Percentiles rank a stretch among this genome's conserved stretches.
phyloP scores from a whole-genome alignment of 1,140 invertebrate species.

The Drosophila ohnishii region DNA sequence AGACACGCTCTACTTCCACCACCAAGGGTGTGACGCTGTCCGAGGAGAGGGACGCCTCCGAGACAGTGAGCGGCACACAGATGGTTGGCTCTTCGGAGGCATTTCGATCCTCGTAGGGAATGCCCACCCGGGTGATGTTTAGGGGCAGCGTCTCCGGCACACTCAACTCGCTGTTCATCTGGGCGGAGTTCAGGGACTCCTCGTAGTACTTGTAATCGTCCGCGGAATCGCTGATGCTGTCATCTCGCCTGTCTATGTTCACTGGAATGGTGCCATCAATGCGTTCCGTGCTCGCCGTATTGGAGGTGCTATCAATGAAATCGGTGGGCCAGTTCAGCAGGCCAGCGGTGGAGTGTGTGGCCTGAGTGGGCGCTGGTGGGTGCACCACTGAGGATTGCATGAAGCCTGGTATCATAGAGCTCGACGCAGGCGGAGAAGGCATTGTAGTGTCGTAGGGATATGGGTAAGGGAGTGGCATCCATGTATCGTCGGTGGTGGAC shows the following conservation, averaged over 20 bases:
- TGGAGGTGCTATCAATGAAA: constrained; percentile 56
- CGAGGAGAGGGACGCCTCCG: constrained; percentile 45
- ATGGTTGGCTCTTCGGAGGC: constrained; percentile 71
- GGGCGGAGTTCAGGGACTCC: constrained; percentile 55
- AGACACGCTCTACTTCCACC: constrained; percentile 72
- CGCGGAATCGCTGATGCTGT: constrained; percentile 29
- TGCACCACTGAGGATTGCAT: constrained; percentile 37
- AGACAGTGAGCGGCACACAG: constrained; percentile 72
- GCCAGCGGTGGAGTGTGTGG: constrained; percentile 45
- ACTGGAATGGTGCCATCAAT: constrained; percentile 9
- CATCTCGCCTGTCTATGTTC: constrained; percentile 55
- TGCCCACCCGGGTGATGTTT: constrained; percentile 73
- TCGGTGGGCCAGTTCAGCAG: constrained; percentile 74
- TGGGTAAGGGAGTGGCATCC: constrained; percentile 67
- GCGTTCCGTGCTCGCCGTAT: constrained; percentile 38
- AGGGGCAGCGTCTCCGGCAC: constrained; percentile 59
- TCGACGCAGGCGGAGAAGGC: constrained; percentile 37
- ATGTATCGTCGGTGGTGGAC: constrained; percentile 52
- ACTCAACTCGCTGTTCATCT: constrained; percentile 67
- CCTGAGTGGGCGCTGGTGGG: constrained; percentile 14
- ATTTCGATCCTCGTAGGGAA: constrained; percentile 71
- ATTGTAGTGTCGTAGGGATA: constrained; percentile 68
- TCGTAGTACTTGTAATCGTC: constrained; percentile 67
- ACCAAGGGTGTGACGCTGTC: constrained; percentile 50
- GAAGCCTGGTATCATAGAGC: constrained; percentile 20